phyloP scores from a whole-genome alignment of 2,888 invertebrate species.

The Drosophila sordidula region DNA sequence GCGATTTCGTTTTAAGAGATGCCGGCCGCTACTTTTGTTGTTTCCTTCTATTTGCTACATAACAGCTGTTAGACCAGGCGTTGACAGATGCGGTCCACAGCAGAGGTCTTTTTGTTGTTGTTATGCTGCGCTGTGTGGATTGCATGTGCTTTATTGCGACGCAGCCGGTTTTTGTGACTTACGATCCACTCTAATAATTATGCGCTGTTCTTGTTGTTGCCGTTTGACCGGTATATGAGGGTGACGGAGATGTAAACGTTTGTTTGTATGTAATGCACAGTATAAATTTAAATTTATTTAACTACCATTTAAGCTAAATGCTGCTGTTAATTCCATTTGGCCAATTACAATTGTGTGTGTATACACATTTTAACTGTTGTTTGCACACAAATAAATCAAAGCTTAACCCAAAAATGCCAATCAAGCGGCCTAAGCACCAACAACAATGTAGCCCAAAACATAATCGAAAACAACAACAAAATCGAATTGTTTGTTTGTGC shows the following conservation, averaged over 20 bases:
- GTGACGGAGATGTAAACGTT: slow-evolving; percentile 2
- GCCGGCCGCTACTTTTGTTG: slow-evolving; percentile 43
- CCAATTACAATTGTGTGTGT: slow-evolving; percentile 33
- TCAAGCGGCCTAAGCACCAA: slow-evolving; percentile 17
- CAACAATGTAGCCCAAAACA: slow-evolving; percentile 23
- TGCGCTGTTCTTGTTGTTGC: slow-evolving; percentile 35
- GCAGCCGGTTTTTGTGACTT: slow-evolving; percentile 61
- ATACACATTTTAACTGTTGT: neutral
- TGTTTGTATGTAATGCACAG: neutral
- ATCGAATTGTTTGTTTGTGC: slow-evolving; percentile 31
- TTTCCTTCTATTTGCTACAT: slow-evolving; percentile 18
- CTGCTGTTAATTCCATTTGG: slow-evolving; percentile 25
- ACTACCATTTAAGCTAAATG: slow-evolving; percentile 22
- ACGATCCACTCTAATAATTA: slow-evolving; percentile 38
- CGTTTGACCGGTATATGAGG: slow-evolving; percentile 37
- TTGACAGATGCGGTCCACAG: slow-evolving; percentile 50
- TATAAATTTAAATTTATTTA: neutral
- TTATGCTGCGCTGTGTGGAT: slow-evolving; percentile 46
- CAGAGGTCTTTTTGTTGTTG: slow-evolving; percentile 17
- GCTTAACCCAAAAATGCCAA: slow-evolving; percentile 57
- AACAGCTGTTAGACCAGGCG: slow-evolving; percentile 70
- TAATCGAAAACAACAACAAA: slow-evolving; percentile 8
- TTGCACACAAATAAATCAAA: slow-evolving; percentile 27
- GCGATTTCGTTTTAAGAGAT: slow-evolving; percentile 16
- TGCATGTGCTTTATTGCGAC: slow-evolving; percentile 32